Conservation (phyloP, 35 echinoderm and acorn worm genomes). For the Lytechinus variegatus region DNA sequence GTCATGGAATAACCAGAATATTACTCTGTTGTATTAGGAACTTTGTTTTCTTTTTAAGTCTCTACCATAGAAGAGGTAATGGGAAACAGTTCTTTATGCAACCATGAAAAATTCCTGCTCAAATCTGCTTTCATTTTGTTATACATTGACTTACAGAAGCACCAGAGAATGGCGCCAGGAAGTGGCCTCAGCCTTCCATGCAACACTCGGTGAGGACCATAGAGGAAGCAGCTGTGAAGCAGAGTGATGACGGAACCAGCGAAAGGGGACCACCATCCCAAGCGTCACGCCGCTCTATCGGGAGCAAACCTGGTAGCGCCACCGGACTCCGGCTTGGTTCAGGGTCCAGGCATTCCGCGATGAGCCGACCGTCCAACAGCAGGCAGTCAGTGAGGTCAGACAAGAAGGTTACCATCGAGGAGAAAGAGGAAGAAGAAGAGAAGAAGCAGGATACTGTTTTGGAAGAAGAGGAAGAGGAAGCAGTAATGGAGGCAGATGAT, state of each 20-base stretch:
- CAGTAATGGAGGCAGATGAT: neutral
- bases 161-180: slow-evolving; percentile 71
- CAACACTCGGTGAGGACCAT: slow-evolving; percentile 5
- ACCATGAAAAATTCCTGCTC: neutral
- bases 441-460: slow-evolving; percentile 28
- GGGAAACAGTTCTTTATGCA: too few species aligned
- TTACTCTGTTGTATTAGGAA: too few species aligned
- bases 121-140: neutral
- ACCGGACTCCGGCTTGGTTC: neutral
- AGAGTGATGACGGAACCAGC: neutral
- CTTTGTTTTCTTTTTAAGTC: too few species aligned
- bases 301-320: slow-evolving; percentile 50
- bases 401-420: slow-evolving; percentile 26
- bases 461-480: slow-evolving; percentile 61
- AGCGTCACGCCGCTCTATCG: slow-evolving; percentile 27
- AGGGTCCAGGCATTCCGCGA: slow-evolving; percentile 31
- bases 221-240: neutral
- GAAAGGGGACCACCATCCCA: slow-evolving; percentile 42
- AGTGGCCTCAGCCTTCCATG: slow-evolving; percentile 64
- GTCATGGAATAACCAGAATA: too few species aligned
- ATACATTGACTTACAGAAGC: slow-evolving; percentile 52
- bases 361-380: slow-evolving; percentile 55
- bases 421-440: slow-evolving; percentile 55
- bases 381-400: slow-evolving; percentile 53
- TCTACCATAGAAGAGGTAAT: too few species aligned